A percentile compares a stretch with the other conserved stretches of the same genome.
These are phyloP conservation scores for Atlantisia rogersi DNA, from an alignment of 2,113 vertebrate genomes.

Conservation along the genomic window DNA sequence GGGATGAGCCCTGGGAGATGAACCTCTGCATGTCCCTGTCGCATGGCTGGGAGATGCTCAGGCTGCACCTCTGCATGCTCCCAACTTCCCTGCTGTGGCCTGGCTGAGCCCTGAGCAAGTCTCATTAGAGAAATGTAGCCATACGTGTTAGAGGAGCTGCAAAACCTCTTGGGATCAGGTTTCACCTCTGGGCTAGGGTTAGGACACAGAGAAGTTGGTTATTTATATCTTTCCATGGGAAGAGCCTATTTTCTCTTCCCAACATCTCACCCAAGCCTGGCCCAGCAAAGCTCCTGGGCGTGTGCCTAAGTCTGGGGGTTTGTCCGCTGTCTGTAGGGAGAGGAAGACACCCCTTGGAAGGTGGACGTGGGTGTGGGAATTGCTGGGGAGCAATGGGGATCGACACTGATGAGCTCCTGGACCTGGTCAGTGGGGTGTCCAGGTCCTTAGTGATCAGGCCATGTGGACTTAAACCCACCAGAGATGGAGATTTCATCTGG, in stretches of 20 bases:
- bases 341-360: neutral
- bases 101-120: accelerated
- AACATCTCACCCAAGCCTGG: neutral
- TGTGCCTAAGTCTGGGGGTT: accelerated
- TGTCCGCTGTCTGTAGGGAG: accelerated
- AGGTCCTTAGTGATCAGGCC: accelerated
- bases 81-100: neutral
- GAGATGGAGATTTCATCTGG: neutral
- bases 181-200: neutral
- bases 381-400: accelerated
- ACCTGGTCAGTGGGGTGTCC: accelerated
- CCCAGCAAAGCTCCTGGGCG: accelerated
- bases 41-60: accelerated
- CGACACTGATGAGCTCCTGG: neutral
- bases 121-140: neutral
- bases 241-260: neutral
- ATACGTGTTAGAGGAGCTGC: accelerated
- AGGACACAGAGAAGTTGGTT: neutral
- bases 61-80: neutral
- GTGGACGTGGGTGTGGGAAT: neutral
- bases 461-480: neutral
- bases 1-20: neutral
- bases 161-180: neutral
- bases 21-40: neutral
- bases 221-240: neutral